Evolutionary conservation across 2,113 vertebrate genomes (phyloP), one percentile per base, ranked within the genome.

Genomic region (Nicator chloris): DNA sequence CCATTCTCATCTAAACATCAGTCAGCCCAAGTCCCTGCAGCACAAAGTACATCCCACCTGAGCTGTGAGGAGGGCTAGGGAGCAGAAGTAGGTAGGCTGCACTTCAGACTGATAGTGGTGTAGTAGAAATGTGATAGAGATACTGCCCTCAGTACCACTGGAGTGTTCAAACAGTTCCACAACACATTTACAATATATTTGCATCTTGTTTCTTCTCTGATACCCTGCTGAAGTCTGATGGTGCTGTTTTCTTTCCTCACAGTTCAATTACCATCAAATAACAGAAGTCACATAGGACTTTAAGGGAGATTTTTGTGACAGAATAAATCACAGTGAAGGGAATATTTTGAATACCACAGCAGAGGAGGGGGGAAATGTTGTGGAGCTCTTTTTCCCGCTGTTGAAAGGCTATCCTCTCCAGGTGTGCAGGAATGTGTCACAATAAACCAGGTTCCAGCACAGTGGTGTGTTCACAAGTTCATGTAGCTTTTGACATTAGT

Each of bases 401-500:
- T 49, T 86, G 40, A 30, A 81, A 86, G 39, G 11, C 54, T 70
- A 13, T 27, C 19, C 9, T 30, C 51, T 80, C 8, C 11, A 71
- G 39, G 42, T 61, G 40, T 16, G 24, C 88, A 94, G 42, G 64
- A 94, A 27, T 37, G 60, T 82, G 93, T 75, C 70, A 77, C 54
- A 64, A 91, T 53, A 47, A 97, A 93, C 81, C 82, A 87, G 59
- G 68, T 64, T 89, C 21, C 90, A 89, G 72, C 78, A n/a, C 73
- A 95, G 26, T 70, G 45, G 24, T 92, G 39, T 77, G 69, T 49
- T 96, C 92, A 92, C 4, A 26, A 61, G 72, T 79, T 95, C 63
- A 61, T 87, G 85, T 47, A 39, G 28, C 44, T 91, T 97, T 97
- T 97, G 91, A 92, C 77, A 91, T 65, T 78, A 86, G 68, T 26